A percentile compares a stretch with the other conserved stretches of the same genome.
Evolutionary conservation across 2,888 invertebrate species (phyloP).

Genomic region (Hypena proboscidalis): DNA sequence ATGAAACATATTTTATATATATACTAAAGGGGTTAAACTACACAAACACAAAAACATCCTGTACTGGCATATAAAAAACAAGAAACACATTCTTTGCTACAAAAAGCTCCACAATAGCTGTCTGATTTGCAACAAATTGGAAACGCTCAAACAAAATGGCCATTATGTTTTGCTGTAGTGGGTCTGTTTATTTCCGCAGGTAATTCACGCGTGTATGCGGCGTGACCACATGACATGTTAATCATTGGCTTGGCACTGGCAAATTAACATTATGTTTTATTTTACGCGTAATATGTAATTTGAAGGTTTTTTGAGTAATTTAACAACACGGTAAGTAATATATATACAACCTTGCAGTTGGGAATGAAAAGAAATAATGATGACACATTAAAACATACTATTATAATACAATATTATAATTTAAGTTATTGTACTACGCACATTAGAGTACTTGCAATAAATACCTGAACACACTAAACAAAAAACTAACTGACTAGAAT

Average conservation of each 20-base stretch:
- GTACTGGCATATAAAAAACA: background rate
- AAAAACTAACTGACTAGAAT: too few species aligned
- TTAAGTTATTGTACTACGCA: too few species aligned
- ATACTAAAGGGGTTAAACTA: background rate
- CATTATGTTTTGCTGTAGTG: conserved; percentile 36
- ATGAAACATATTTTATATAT: too few species aligned
- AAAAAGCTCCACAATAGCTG: conserved; percentile 17
- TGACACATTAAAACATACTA: too few species aligned
- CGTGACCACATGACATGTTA: conserved; percentile 26
- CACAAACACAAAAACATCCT: background rate
- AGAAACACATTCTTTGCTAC: background rate
- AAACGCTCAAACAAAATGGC: conserved; percentile 32
- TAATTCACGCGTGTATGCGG: conserved; percentile 19
- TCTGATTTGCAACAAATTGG: conserved; percentile 43
- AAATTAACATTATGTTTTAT: background rate
- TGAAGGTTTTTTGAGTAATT: too few species aligned
- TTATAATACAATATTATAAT: too few species aligned
- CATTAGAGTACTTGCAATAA: too few species aligned
- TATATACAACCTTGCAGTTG: too few species aligned
- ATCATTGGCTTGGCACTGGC: conserved; percentile 17
- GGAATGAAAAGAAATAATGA: too few species aligned
- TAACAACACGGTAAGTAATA: too few species aligned
- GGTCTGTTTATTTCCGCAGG: conserved; percentile 35
- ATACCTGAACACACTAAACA: too few species aligned
- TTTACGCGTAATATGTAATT: background rate